These are phyloP conservation scores for Andricus curvator DNA, from an alignment of 2,888 invertebrate genomes.

Conservation along the genomic window DNA sequence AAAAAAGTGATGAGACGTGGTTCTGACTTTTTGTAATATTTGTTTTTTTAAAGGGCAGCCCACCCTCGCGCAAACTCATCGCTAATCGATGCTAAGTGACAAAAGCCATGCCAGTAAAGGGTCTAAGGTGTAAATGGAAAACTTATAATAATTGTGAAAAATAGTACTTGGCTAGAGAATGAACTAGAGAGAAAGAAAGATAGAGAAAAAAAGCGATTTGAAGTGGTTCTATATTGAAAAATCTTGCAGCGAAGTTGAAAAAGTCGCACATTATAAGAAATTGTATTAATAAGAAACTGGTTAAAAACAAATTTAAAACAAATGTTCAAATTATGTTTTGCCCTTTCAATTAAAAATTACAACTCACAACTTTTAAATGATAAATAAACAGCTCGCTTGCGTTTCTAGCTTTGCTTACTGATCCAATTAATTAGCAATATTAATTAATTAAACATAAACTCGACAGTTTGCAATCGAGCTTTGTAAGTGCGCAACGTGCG, in stretches of 20 bases:
- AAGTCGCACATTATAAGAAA: slow-evolving; percentile 1
- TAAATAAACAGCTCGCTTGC: slow-evolving; percentile 9
- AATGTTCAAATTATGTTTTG: neutral
- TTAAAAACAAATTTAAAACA: too few species aligned
- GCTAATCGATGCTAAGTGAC: slow-evolving; percentile 70
- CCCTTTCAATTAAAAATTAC: neutral
- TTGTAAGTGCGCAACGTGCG: neutral
- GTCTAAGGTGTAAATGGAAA: slow-evolving; percentile 55
- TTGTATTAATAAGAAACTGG: neutral
- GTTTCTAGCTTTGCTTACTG: slow-evolving; percentile 15
- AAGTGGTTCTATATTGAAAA: slow-evolving; percentile 35
- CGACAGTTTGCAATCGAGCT: neutral
- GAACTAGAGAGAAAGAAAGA: slow-evolving; percentile 51
- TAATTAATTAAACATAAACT: slow-evolving; percentile 30
- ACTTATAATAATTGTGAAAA: slow-evolving; percentile 47
- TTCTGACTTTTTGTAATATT: neutral
- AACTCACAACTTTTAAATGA: neutral
- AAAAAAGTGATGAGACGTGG: slow-evolving; percentile 10
- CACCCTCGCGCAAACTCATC: slow-evolving; percentile 76
- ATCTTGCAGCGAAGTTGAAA: slow-evolving; percentile 30
- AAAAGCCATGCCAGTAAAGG: slow-evolving; percentile 71
- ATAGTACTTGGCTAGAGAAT: neutral
- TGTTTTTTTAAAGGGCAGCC: slow-evolving; percentile 69
- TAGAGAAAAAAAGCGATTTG: slow-evolving; percentile 41
- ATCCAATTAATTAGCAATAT: slow-evolving; percentile 7